Percentiles rank a stretch among this genome's conserved stretches.
These are phyloP conservation scores for Eumeta japonica DNA, from an alignment of 1,140 invertebrate species.

Conservation along the genomic window DNA sequence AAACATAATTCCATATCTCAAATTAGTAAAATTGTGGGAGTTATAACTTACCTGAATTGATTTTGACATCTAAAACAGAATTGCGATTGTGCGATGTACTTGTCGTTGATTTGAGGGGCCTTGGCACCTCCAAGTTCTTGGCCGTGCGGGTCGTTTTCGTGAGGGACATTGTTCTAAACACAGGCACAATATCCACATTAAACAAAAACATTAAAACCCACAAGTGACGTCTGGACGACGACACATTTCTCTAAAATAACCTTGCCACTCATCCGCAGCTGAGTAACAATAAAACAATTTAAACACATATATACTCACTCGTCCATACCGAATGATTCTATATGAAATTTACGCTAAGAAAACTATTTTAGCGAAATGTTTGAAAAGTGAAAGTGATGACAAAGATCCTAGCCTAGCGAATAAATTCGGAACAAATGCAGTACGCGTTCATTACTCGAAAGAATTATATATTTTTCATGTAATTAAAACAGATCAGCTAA, in stretches of 20 bases:
- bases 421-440: conserved; percentile 55
- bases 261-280: too few species aligned
- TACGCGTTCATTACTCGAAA: conserved; percentile 56
- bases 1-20: conserved; percentile 6
- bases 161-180: conserved; percentile 50
- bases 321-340: conserved; percentile 45
- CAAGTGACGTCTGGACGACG: too few species aligned
- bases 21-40: conserved; percentile 1
- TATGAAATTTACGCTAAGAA: conserved; percentile 32
- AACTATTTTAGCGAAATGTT: conserved; percentile 41
- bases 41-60: conserved; percentile 45
- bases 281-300: too few species aligned
- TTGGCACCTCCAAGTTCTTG: conserved; percentile 72
- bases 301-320: conserved; percentile 52
- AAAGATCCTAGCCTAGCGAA: conserved; percentile 49
- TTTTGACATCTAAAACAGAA: conserved; percentile 51
- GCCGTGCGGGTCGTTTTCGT: conserved; percentile 61
- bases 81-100: conserved; percentile 53
- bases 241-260: too few species aligned
- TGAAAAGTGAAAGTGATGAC: conserved; percentile 57
- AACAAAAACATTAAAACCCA: too few species aligned
- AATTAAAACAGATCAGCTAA: conserved; percentile 42
- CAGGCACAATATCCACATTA: too few species aligned
- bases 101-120: conserved; percentile 66
- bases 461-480: conserved; percentile 38